Evolutionary conservation across 2,888 invertebrate species (phyloP), one percentile per base, ranked within the genome.

Genomic region (Heteromyza rotundicornis): DNA sequence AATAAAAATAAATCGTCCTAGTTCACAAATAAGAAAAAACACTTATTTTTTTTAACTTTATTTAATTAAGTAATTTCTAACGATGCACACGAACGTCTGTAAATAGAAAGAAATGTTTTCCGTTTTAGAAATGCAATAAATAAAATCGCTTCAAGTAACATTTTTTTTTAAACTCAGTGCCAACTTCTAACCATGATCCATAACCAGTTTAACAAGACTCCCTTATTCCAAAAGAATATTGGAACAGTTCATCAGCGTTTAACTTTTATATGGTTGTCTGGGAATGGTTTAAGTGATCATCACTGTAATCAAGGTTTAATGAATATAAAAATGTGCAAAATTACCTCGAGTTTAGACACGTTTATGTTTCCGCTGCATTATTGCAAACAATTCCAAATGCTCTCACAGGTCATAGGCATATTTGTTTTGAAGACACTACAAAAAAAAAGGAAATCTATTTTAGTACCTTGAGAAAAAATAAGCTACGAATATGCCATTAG

Each of bases 231-330:
- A 79, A 79, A 79, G 64, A 78, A 79, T 79, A 79, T 80, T 79
- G 77, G 57, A 75, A 70, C 62, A 71, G 79, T 60, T 74, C 70
- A 67, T 64, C 77, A 63, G 27, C 36, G 70, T 66, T 68, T 63
- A 61, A 70, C 72, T 57, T 68, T 77, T 69, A 73, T 76, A 77
- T 72, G 78, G 69, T 66, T 66, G 79, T 79, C 79, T 78, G 79
- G 78, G 79, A 79, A 79, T 79, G 79, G 78, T 77, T 79, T 79
- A 79, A 60, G 68, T 67, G 58, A 66, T 80, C 80, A 78, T 79
- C 79, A 79, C 70, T 49, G 66, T 2, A 59, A 54, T 51, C 56
- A 47, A 2, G 2, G 0, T 12, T 51, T 5, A 8, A 5, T 0
- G 2, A 47, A 2, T 23, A 32, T 32, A 32, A 32, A 32, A 8